phyloP scores from a whole-genome alignment of 1,140 invertebrate genomes.

The Drosophila kepulauana region DNA sequence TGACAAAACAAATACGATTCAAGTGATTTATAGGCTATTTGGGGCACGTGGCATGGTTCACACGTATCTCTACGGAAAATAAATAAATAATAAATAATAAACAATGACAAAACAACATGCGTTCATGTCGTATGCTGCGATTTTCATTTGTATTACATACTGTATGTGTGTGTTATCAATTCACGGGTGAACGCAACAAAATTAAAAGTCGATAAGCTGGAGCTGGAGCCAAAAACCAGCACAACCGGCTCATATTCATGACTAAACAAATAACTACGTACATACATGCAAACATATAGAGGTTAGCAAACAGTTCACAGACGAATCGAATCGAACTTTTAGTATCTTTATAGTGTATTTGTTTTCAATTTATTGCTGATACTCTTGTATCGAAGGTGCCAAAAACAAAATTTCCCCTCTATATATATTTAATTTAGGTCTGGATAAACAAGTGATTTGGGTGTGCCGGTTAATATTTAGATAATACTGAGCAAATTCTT shows the following conservation, averaged over 20 bases:
- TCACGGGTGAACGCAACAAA: slow-evolving; percentile 31
- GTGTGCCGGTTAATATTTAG: not conserved
- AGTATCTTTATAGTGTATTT: not conserved
- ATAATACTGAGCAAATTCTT: not conserved
- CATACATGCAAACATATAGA: not conserved
- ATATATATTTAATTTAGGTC: not conserved
- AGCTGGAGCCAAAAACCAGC: not conserved
- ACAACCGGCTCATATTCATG: slow-evolving; percentile 24
- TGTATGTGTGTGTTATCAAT: slow-evolving; percentile 54
- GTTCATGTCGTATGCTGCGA: slow-evolving; percentile 42
- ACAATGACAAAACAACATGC: slow-evolving; percentile 40
- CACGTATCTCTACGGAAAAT: slow-evolving; percentile 26
- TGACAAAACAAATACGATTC: slow-evolving; percentile 23
- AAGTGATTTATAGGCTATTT: slow-evolving; percentile 59
- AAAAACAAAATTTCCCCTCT: not conserved
- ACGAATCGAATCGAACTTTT: not conserved
- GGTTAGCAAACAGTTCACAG: slow-evolving; percentile 8
- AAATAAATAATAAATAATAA: slow-evolving; percentile 51
- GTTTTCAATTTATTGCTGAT: slow-evolving; percentile 4
- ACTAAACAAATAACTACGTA: slow-evolving; percentile 9
- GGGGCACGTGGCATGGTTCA: slow-evolving; percentile 57
- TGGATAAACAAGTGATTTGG: slow-evolving; percentile 2
- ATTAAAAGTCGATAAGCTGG: slow-evolving; percentile 54
- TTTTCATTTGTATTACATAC: slow-evolving; percentile 45
- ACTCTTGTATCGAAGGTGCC: slow-evolving; percentile 1